phyloP scores from a whole-genome alignment of 2,888 invertebrate species.

The Torymus tubicola region DNA sequence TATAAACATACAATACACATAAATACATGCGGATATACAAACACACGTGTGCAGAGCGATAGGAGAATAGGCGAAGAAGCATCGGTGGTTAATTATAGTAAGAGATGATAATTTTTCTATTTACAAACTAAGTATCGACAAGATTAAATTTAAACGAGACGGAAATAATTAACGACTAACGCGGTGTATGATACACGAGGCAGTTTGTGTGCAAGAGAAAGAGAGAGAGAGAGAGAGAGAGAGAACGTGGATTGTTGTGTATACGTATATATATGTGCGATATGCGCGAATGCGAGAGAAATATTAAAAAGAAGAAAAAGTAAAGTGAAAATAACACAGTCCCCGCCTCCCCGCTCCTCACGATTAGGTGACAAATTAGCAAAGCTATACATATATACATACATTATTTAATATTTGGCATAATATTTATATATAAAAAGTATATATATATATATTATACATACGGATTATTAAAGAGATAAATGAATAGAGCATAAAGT shows the following conservation, averaged over 20 bases:
- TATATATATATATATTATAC: constrained; percentile 63
- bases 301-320: constrained; percentile 57
- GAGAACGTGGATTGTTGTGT: background rate
- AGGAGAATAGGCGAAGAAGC: constrained; percentile 66
- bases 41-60: background rate
- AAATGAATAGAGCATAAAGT: constrained; percentile 52
- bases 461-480: constrained; percentile 59
- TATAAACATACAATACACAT: too few relatives aligned
- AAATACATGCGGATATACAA: too few relatives aligned
- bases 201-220: constrained; percentile 61
- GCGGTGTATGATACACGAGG: constrained; percentile 64
- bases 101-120: constrained; percentile 76
- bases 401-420: constrained; percentile 74
- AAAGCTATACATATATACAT: constrained; percentile 65
- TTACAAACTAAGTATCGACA: constrained; percentile 65
- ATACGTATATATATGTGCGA: too few relatives aligned
- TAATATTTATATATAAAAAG: constrained; percentile 71
- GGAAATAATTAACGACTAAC: constrained; percentile 59
- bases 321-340: constrained; percentile 41
- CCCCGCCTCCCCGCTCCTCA: constrained; percentile 64
- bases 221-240: constrained; percentile 19
- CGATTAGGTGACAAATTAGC: constrained; percentile 70
- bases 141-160: constrained; percentile 58
- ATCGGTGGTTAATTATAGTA: constrained; percentile 72
- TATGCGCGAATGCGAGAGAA: background rate